Conservation (phyloP, 2,888 invertebrate species). For the Mechanitis messenoides region DNA sequence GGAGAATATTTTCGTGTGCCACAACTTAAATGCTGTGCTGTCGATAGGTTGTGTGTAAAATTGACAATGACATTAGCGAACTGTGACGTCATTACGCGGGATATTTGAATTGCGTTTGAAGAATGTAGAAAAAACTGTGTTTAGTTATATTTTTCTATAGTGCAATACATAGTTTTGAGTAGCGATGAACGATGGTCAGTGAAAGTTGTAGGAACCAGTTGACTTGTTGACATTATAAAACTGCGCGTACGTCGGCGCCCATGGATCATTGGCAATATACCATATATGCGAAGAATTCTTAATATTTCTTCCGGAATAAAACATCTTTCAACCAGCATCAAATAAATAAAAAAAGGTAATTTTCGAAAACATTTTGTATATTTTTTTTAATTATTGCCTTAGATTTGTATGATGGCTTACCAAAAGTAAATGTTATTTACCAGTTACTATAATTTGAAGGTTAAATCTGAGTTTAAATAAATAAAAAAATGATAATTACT, state of each 20-base stretch:
- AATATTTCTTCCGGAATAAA: conserved; percentile 44
- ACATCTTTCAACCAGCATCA: conserved; percentile 25
- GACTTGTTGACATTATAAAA: conserved; percentile 54
- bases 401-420: too few species aligned
- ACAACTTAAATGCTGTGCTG: conserved; percentile 28
- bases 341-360: conserved; percentile 19
- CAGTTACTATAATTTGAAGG: too few species aligned
- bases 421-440: too few species aligned
- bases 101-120: conserved; percentile 43
- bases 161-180: conserved; percentile 21
- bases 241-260: conserved; percentile 41
- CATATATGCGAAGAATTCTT: conserved; percentile 51
- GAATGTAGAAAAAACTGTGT: conserved; percentile 25
- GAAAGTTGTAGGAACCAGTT: conserved; percentile 57
- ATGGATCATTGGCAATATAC: conserved; percentile 59
- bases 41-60: conserved; percentile 28
- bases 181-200: conserved; percentile 38
- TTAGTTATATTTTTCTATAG: conserved; percentile 19
- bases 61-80: conserved; percentile 54
- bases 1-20: conserved; percentile 36
- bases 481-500: too few species aligned
- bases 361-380: not conserved
- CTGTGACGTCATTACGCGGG: conserved; percentile 50
- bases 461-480: too few species aligned
- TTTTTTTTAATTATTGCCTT: too few species aligned